phyloP scores from a whole-genome alignment of 1,140 invertebrate genomes.

The Probaryconus sp. region DNA sequence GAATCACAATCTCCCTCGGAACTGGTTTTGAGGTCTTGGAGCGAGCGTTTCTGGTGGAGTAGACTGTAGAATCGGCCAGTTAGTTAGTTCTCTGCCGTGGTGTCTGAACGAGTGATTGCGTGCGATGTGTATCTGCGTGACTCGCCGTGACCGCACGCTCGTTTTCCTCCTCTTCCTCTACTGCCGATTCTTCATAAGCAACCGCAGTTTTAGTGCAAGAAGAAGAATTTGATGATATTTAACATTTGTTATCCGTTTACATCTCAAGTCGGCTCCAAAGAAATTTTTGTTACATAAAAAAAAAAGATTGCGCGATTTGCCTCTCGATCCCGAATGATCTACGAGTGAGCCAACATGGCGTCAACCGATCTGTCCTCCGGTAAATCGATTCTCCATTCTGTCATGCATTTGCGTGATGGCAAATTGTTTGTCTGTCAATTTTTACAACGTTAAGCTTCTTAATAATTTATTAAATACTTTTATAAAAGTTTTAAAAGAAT shows the following conservation, averaged over 20 bases:
- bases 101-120: slow-evolving; percentile 62
- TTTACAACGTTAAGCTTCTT: no score
- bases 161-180: no score
- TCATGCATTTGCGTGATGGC: neutral
- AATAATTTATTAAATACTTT: no score
- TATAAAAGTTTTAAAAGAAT: no score
- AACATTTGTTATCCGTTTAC: no score
- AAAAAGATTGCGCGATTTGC: slow-evolving; percentile 34
- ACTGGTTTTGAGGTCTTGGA: slow-evolving; percentile 59
- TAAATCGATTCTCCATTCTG: slow-evolving; percentile 71
- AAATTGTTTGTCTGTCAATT: no score
- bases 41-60: slow-evolving; percentile 14
- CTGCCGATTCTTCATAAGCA: neutral
- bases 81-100: slow-evolving; percentile 67
- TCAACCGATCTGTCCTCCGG: slow-evolving; percentile 78
- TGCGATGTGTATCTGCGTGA: slow-evolving; percentile 23
- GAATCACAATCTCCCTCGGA: slow-evolving; percentile 48
- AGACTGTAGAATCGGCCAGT: no score
- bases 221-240: slow-evolving; percentile 10
- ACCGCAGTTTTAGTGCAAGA: neutral
- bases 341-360: slow-evolving; percentile 76
- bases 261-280: slow-evolving; percentile 13
- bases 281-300: neutral
- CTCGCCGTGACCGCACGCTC: slow-evolving; percentile 14
- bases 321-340: slow-evolving; percentile 68